Evolutionary conservation across 2,888 invertebrate genomes (phyloP), one percentile per base, ranked within the genome.

Genomic region (Cryptocheilus praepositus): DNA sequence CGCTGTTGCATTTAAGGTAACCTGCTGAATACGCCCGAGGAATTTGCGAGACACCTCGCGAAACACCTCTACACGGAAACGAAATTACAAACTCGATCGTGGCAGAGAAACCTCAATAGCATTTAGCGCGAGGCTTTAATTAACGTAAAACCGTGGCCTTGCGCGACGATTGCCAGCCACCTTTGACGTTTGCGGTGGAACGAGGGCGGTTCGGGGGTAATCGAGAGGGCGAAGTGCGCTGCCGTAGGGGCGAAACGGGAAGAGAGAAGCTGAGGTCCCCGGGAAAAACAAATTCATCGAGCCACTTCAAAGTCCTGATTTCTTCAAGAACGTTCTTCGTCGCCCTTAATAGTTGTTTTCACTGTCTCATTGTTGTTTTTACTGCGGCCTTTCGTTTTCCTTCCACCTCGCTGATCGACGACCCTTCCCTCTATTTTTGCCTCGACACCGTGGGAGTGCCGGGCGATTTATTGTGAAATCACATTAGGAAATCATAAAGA

Each of bases 221-320:
- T 46, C 21, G 36, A 22, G 22, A 18, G 46, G 45, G 36, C 44
- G 22, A 56, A 43, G 52, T 44, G 22, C 16, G 46, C 44, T 19
- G 36, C 8, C 8, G 36, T 11, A 36, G 36, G 36, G 36, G 36
- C 36, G 36, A 11, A 36, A 36, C 4, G 36, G 13, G 1, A 11
- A 36, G 13, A 36, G 36, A 11, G 36, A 36, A 36, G 36, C 25
- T 3, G 25, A 5, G 36, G 13, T 11, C 36, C 7, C 36, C 11
- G 13, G 36, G 52, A 56, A 64, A 64, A 64, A 64, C 57, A 64
- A 52, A 64, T 64, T 64, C 63, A 52, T 64, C 57, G 63, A 52
- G 57, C 44, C 51, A 57, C 28, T 63, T 51, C 52, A 57, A 56
- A 43, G 63, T 18, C 57, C n/a, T 58, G 57, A 44, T 58, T 64